These are phyloP conservation scores for Agrotis segetum DNA, from an alignment of 2,888 invertebrate species.

Conservation along the genomic window DNA sequence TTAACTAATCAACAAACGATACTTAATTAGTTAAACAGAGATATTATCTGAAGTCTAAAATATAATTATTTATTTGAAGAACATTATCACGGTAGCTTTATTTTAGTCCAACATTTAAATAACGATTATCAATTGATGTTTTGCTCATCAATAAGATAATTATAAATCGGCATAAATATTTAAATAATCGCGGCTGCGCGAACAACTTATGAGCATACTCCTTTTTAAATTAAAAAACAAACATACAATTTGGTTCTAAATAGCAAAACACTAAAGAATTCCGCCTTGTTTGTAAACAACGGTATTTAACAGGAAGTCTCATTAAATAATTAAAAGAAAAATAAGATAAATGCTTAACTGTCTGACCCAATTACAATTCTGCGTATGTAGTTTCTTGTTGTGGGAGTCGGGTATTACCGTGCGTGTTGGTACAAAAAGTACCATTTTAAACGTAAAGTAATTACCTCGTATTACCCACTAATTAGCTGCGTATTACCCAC, in stretches of 20 bases:
- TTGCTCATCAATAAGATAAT: neutral
- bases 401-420: neutral
- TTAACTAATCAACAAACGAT: constrained; percentile 13
- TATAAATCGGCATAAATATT: neutral
- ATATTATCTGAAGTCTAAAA: constrained; percentile 14
- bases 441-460: constrained; percentile 36
- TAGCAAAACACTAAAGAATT: neutral
- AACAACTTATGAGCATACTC: neutral
- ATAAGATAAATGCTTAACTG: neutral
- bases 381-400: constrained; percentile 7
- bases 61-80: constrained; percentile 13
- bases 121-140: neutral
- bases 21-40: constrained; percentile 11
- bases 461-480: neutral
- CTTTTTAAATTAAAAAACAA: neutral
- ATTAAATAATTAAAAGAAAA: neutral
- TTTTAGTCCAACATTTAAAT: neutral
- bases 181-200: neutral
- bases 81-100: neutral
- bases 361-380: constrained; percentile 18
- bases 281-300: neutral
- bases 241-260: too few relatives aligned
- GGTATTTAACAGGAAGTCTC: neutral
- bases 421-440: constrained; percentile 21
- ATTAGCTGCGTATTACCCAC: constrained; percentile 12